Conservation (phyloP, 92 coral and sea anemone species). For the Plumapathes pennacea region DNA sequence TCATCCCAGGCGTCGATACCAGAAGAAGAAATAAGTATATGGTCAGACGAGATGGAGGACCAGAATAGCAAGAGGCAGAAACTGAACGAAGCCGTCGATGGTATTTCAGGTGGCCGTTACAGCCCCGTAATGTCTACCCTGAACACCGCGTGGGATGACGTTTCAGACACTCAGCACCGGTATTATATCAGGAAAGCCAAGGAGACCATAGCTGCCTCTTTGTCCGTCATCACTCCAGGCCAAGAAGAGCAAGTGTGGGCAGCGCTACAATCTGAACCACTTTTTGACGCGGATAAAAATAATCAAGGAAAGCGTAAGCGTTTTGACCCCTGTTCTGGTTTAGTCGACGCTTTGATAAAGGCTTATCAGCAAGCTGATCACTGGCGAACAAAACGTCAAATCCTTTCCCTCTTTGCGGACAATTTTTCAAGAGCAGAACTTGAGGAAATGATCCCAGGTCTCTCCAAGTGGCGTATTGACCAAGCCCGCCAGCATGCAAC, state of each 20-base stretch:
- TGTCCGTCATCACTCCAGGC: constrained; percentile 47
- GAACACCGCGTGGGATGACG: constrained; percentile 37
- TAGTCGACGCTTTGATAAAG: constrained; percentile 18
- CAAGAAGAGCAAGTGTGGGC: constrained; percentile 39
- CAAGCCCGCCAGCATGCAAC: constrained; percentile 54
- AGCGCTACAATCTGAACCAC: constrained; percentile 12
- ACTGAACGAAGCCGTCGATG: constrained; percentile 31
- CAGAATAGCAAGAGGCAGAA: constrained; percentile 37
- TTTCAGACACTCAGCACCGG: constrained; percentile 42
- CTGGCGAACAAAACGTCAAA: constrained; percentile 47
- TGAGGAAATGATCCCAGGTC: constrained; percentile 26
- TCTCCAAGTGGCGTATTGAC: constrained; percentile 49
- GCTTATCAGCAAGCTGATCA: constrained; percentile 31
- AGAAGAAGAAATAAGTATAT: constrained; percentile 46
- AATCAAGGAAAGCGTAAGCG: constrained; percentile 24
- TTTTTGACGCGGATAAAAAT: constrained; percentile 14
- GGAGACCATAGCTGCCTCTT: constrained; percentile 23
- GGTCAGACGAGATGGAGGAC: constrained; percentile 43
- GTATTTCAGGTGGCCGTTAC: constrained; percentile 24
- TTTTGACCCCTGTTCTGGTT: constrained; percentile 18
- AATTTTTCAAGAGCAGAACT: constrained; percentile 58
- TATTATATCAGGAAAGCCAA: constrained; percentile 45
- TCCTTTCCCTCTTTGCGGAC: constrained; percentile 52
- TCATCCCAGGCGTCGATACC: constrained; percentile 49
- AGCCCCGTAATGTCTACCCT: constrained; percentile 50